Conservation (phyloP, 2,888 invertebrate genomes). For the Sacculina carcini region DNA sequence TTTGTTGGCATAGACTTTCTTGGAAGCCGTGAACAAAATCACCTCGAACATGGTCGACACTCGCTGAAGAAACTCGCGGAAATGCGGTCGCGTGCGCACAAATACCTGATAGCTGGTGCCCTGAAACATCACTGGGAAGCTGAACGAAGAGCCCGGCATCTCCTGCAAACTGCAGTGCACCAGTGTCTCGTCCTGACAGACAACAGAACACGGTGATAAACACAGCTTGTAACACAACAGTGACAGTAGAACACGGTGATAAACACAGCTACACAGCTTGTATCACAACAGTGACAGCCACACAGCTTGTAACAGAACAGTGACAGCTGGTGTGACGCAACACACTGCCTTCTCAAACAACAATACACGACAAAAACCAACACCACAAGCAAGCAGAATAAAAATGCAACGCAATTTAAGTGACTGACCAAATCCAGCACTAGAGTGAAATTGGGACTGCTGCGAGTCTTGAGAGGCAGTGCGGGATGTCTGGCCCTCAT, state of each 20-base stretch:
- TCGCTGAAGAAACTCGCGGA: slow-evolving; percentile 68
- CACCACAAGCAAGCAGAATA: too few species aligned
- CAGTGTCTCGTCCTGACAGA: slow-evolving; percentile 59
- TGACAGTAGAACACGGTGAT: too few species aligned
- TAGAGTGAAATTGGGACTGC: slow-evolving; percentile 59
- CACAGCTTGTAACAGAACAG: too few species aligned
- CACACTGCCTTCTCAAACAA: too few species aligned
- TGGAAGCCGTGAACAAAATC: slow-evolving; percentile 82
- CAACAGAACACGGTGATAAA: slow-evolving; percentile 7
- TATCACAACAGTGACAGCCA: too few species aligned
- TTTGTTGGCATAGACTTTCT: slow-evolving; percentile 80
- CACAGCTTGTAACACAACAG: too few species aligned
- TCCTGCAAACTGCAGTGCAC: slow-evolving; percentile 84
- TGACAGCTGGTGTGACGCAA: too few species aligned
- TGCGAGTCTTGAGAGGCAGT: slow-evolving; percentile 65
- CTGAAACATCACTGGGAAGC: slow-evolving; percentile 74
- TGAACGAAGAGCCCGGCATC: slow-evolving; percentile 68
- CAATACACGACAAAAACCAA: too few species aligned
- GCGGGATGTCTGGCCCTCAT: slow-evolving; percentile 51
- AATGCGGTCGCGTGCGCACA: slow-evolving; percentile 69
- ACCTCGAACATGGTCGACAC: slow-evolving; percentile 71
- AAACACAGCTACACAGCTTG: too few species aligned
- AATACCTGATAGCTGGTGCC: slow-evolving; percentile 57
- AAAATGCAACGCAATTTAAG: too few species aligned
- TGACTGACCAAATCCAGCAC: slow-evolving; percentile 46